Evolutionary conservation across 2,888 invertebrate genomes (phyloP), one percentile per base, ranked within the genome.

Genomic region (Choristoneura rosaceana): DNA sequence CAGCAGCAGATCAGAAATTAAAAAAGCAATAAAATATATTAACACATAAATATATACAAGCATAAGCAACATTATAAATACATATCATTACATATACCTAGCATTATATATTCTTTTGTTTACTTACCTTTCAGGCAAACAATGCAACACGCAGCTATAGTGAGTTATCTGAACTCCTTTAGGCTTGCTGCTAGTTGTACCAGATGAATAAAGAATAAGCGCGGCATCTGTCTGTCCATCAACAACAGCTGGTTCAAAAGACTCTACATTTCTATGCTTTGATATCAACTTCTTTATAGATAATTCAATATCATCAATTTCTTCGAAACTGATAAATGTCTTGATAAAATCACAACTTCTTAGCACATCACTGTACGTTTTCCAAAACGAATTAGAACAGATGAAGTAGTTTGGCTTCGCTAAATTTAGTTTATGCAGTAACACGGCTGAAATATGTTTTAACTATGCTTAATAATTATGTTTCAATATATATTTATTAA

Each of bases 151-250:
- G 9, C 58, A 58, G 14, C 4, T 12, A 25, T 17, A 17, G 14
- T 58, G 58, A 58, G 58, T 58, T 25, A 58, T 12, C 34, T 14
- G 2, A 58, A 58, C 14, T 58, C 33, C 58, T 34, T 58, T 58
- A 8, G 58, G 34, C 33, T 14, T 25, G 25, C 25, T 33, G 58
- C 33, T 33, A 3, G 58, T 58, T 5, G 34, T 58, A 4, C 58
- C 58, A 34, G 58, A 58, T 15, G 58, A 58, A 52, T 52, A 52
- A 2, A 52, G 17, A 52, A 52, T 52, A 52, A 52, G 52, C 9
- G 52, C 52, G 17, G 14, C 33, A 33, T 58, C 58, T 14, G 58
- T 33, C 33, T 55, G 25, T 14, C 58, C 58, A 17, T 58, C 14
- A 9, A 58, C 58, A 14, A 3, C 33, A 14, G 34, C 58, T 14